Evolutionary conservation across 2,888 invertebrate genomes (phyloP).

Genomic region (Dynastes grantii): DNA sequence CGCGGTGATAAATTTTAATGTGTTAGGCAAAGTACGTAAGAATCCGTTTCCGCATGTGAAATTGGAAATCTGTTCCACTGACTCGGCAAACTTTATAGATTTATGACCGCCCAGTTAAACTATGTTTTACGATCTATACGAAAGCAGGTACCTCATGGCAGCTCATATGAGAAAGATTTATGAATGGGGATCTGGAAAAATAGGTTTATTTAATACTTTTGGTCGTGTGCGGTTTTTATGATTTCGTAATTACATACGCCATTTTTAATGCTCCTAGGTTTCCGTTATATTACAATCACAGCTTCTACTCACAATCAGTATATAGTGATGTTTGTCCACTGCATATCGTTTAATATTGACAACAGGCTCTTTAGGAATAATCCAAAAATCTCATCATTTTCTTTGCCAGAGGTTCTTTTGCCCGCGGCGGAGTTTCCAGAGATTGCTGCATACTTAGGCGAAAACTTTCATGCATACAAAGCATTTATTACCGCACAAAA

Average conservation of each 20-base stretch:
- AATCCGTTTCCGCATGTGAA: slow-evolving; percentile 33
- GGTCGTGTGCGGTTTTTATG: neutral
- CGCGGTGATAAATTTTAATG: slow-evolving; percentile 21
- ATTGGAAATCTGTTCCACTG: slow-evolving; percentile 35
- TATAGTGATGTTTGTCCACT: no score
- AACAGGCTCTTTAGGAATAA: no score
- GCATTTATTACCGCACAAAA: slow-evolving; percentile 98
- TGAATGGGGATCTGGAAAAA: slow-evolving; percentile 1
- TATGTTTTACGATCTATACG: slow-evolving; percentile 38
- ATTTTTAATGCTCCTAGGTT: no score
- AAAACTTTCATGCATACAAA: slow-evolving; percentile 98
- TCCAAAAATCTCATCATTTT: no score
- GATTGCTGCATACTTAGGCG: slow-evolving; percentile 94
- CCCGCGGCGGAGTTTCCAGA: no score
- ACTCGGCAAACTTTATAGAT: slow-evolving; percentile 32
- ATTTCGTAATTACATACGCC: neutral
- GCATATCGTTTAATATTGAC: no score
- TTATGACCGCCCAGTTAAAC: slow-evolving; percentile 28
- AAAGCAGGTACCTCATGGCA: neutral
- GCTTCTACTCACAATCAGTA: no score
- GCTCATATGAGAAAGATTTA: slow-evolving; percentile 11
- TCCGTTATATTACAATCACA: no score
- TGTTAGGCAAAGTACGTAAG: neutral
- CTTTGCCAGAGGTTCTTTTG: no score
- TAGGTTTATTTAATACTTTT: slow-evolving; percentile 1